Evolutionary conservation across 2,113 vertebrate species (phyloP).

Genomic region (Thalassarche chlororhynchos): DNA sequence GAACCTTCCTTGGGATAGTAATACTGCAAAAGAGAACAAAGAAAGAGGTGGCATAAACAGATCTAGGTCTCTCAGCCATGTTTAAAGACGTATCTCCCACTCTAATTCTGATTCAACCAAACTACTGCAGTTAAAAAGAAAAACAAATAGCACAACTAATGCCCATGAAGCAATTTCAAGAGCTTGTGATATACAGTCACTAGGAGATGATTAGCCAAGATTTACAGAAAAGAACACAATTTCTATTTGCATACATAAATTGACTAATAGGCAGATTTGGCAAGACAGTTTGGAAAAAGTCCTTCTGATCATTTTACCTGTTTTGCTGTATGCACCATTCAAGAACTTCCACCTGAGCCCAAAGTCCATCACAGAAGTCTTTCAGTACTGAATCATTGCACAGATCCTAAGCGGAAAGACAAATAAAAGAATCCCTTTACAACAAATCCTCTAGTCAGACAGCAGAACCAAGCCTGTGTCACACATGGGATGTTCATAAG

Average conservation of each 20-base stretch:
- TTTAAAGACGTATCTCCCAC: neutral
- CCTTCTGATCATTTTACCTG: slow-evolving; percentile 69
- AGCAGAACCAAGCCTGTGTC: neutral
- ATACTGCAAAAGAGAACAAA: slow-evolving; percentile 59
- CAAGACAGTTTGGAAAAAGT: neutral
- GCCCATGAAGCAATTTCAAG: neutral
- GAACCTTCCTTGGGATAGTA: slow-evolving; percentile 78
- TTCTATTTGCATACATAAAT: neutral
- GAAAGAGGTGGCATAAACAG: neutral
- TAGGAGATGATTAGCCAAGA: neutral
- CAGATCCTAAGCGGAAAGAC: slow-evolving; percentile 57
- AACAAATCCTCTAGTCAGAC: neutral
- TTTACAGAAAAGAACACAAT: neutral
- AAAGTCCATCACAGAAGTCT: slow-evolving; percentile 87
- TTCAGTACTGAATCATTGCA: slow-evolving; percentile 84
- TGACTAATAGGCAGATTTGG: neutral
- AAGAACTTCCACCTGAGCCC: slow-evolving; percentile 87
- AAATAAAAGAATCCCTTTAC: neutral
- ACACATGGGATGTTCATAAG: neutral
- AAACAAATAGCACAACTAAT: neutral
- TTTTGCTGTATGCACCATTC: slow-evolving; percentile 91
- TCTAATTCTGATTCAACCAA: neutral
- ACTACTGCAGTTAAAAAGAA: neutral
- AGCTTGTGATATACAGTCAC: neutral
- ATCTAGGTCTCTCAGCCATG: neutral